A percentile compares a stretch with the other conserved stretches of the same genome.
Evolutionary conservation across 2,888 invertebrate genomes (phyloP).

Genomic region (Orthosia incerta): DNA sequence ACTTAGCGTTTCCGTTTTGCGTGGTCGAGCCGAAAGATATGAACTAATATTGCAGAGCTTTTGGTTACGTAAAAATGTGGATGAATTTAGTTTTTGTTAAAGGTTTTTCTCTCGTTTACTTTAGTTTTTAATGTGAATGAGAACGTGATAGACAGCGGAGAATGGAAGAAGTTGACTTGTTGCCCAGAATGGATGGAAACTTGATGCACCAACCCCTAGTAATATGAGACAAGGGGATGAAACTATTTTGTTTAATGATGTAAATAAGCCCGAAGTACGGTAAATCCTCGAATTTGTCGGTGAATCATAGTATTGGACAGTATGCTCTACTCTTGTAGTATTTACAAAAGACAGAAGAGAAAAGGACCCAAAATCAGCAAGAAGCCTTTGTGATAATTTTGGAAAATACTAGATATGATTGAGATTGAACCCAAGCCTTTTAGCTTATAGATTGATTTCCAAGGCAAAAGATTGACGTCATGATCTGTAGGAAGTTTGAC

Average conservation of each 20-base stretch:
- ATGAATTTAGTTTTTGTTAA: neutral
- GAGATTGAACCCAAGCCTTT: too few relatives aligned
- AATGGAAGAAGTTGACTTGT: neutral
- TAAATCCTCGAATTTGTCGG: too few relatives aligned
- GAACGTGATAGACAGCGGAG: neutral
- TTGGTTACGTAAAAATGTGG: neutral
- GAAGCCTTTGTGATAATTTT: neutral
- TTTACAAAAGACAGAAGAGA: too few relatives aligned
- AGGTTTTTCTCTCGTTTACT: neutral
- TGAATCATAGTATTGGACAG: too few relatives aligned
- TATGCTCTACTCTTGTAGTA: too few relatives aligned
- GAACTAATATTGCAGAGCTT: neutral
- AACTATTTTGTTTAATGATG: too few relatives aligned
- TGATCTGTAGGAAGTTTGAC: conserved; percentile 27
- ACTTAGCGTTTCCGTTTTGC: conserved; percentile 24
- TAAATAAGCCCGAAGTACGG: too few relatives aligned
- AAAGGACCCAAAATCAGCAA: neutral
- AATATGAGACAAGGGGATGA: too few relatives aligned
- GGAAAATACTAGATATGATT: neutral
- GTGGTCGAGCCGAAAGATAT: neutral
- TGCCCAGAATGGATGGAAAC: too few relatives aligned
- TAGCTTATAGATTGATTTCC: conserved; percentile 4
- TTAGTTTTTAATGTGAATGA: neutral
- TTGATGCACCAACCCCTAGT: too few relatives aligned
- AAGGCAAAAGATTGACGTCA: conserved; percentile 25